Base-by-base conservation (phyloP, 2,888 invertebrate genomes). In the Chymomyza amoena region DNA sequence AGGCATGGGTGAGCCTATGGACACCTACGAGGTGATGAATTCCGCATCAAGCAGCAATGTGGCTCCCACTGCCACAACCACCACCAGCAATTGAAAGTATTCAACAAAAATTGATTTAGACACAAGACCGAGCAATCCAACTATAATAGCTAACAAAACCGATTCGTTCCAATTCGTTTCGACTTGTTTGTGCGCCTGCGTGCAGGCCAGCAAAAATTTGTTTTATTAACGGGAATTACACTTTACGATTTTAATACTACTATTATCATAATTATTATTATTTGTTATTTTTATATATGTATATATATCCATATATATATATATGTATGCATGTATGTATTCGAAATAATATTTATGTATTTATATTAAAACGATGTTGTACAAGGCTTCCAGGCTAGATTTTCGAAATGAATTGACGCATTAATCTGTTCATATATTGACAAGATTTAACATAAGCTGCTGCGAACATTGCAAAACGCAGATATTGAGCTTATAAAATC, bases 171-270 rank as follows among this genome's bases (percentile, higher is more conserved):
- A 73, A 57, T 70, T 13, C 39, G 39, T 45, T 45, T 45, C 39
- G 39, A 45, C 13, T 63, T 75, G 75, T 74, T 61, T 69, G 63
- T 75, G 70, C 76, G 87, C 86, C 86, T 83, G 84, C 76, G 70
- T 73, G 82, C 73, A 64, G 69, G 80, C 81, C 78, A 70, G 67
- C 76, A 82, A 77, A 32, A 45, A 78, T 85, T 85, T 89, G 89
- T 85, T 88, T 85, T 85, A 84, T 88, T 85, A 79, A 74, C 70
- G 76, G 69, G 60, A 72, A 61, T 74, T 60, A 69, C 50, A 79
- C 77, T 77, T 78, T 84, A 81, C 81, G 80, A 84, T 86, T 85
- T 87, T 86, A 89, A 82, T 88, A 82, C 84, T 79, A 78, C 78
- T 80, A 88, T 86, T 86, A 87, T 82, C 16, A 62, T 68, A 18